Conservation (phyloP, 2,888 invertebrate genomes). For the Apamea anceps region DNA sequence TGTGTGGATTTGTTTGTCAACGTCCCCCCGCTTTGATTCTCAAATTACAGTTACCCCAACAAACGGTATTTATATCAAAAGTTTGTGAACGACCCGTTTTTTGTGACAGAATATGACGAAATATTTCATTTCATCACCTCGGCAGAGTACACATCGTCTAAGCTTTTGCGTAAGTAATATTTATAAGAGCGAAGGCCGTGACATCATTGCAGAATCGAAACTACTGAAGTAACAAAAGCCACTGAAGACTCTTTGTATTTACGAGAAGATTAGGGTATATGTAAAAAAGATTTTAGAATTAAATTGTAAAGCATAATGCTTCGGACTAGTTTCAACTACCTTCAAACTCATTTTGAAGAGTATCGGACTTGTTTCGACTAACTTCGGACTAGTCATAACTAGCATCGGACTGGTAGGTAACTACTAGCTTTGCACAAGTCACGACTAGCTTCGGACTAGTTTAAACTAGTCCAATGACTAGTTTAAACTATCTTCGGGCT, state of each 20-base stretch:
- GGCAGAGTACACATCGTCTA: too few relatives aligned
- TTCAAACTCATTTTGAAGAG: background rate
- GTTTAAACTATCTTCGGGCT: background rate
- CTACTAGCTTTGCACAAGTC: background rate
- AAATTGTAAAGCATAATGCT: background rate
- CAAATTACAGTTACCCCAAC: slow-evolving; percentile 4
- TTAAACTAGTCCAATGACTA: background rate
- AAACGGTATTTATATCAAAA: background rate
- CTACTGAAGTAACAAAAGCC: background rate
- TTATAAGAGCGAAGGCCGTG: background rate
- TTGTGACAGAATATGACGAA: background rate
- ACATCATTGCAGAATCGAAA: background rate
- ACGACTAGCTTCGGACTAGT: background rate
- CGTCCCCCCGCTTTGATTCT: slow-evolving; percentile 26
- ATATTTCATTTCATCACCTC: background rate
- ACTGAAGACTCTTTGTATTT: background rate
- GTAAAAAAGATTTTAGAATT: background rate
- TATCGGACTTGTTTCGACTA: background rate
- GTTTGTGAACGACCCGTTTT: background rate
- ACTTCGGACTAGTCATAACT: background rate
- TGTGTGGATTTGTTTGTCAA: slow-evolving; percentile 31
- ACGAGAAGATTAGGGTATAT: background rate
- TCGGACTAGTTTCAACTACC: background rate
- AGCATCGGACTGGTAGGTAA: background rate
- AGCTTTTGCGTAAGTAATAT: background rate